These are phyloP conservation scores for Xestia sexstrigata DNA, from an alignment of 2,888 invertebrate species.

Conservation along the genomic window DNA sequence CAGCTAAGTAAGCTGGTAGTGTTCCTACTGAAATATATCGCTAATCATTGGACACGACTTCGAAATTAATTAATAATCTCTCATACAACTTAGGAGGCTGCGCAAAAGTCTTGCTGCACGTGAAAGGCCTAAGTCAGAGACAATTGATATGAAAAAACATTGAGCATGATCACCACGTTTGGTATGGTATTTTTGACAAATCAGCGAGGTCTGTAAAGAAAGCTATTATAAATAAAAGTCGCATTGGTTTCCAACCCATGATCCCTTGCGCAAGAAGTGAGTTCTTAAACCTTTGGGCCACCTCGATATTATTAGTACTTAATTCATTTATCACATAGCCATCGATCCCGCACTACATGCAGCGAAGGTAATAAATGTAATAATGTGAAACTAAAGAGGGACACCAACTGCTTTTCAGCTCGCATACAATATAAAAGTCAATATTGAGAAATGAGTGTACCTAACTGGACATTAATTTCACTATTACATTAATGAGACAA, in stretches of 20 bases:
- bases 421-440: slow-evolving; percentile 25
- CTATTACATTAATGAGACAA: slow-evolving; percentile 3
- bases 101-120: background rate
- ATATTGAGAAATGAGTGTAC: slow-evolving; percentile 36
- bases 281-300: background rate
- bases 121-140: background rate
- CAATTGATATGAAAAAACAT: background rate
- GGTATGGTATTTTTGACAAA: background rate
- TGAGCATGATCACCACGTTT: background rate
- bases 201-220: background rate
- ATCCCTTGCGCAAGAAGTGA: background rate
- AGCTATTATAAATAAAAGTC: background rate
- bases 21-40: background rate
- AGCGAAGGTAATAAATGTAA: background rate
- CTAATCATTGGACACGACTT: slow-evolving; percentile 33
- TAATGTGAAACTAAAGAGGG: slow-evolving; percentile 11
- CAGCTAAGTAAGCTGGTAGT: background rate
- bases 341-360: background rate
- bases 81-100: background rate
- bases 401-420: slow-evolving; percentile 24
- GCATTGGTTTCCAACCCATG: background rate
- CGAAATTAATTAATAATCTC: background rate
- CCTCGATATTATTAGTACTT: background rate
- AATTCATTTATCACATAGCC: background rate
- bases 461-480: slow-evolving; percentile 37